Evolutionary conservation across 2,888 invertebrate genomes (phyloP), one percentile per base, ranked within the genome.

Genomic region (Torymus aiolomorphi): DNA sequence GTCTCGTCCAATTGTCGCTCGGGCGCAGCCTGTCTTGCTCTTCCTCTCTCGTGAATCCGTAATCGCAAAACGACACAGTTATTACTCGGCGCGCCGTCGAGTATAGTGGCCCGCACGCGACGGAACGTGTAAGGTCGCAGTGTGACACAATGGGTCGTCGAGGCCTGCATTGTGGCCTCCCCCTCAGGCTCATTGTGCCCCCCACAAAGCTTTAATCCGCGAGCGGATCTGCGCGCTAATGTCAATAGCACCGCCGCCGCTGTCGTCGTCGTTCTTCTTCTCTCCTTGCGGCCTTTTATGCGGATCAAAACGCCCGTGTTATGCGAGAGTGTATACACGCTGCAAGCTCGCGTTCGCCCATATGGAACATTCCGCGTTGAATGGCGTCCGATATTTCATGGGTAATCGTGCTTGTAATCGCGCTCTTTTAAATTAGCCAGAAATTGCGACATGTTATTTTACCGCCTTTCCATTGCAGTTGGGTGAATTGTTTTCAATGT

Each of bases 201-300:
- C 70, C 73, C 82, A 88, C 88, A 89, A 89, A 89, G 89, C 87
- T 88, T 88, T 89, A 89, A 90, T 90, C 89, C 89, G 85, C 86
- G 86, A 87, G 83, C 87, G 86, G 87, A 89, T 90, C 89, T 88
- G 85, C 87, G 85, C 87, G 86, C 89, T 69, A 74, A 70, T 83
- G 83, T 83, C 82, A 80, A 83, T 80, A 82, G 62, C 69, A 52
- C 3, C 14, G n/a, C 13, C n/a, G 18, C 18, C 16, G 52, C 16
- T 77, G 80, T 72, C 74, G 14, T 42, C 20, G 54, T 51, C 66
- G 70, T 70, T 80, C 66, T 72, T 54, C 66, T 63, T 69, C 57
- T 49, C 54, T 14, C 49, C 49, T 5, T 70, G 5, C 16, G 20
- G 18, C 31, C 74, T 69, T 66, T 56, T 11, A 52, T 59, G 10